Evolutionary conservation across 2,888 invertebrate genomes (phyloP).

Genomic region (Ormia ochracea): DNA sequence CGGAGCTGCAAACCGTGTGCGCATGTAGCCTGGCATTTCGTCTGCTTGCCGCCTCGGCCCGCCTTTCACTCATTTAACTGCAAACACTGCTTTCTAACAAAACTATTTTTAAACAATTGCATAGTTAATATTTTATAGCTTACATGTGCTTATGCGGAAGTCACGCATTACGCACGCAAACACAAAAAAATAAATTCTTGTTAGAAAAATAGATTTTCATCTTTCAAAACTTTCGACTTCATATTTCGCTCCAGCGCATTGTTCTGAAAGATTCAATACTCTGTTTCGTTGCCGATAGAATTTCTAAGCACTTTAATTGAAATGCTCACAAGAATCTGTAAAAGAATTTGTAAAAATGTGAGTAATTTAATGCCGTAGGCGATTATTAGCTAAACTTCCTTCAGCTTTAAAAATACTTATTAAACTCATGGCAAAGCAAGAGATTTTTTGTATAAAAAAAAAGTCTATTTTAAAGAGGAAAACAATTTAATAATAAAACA

Average conservation of each 20-base stretch:
- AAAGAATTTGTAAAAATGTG: too few species aligned
- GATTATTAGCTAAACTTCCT: too few species aligned
- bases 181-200: neutral
- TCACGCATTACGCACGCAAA: conserved; percentile 40
- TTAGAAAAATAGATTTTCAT: conserved; percentile 6
- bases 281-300: neutral
- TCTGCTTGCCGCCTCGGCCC: conserved; percentile 4
- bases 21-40: conserved; percentile 43
- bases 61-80: conserved; percentile 20
- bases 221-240: neutral
- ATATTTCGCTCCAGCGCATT: neutral
- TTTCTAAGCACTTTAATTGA: neutral
- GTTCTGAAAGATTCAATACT: neutral
- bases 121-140: conserved; percentile 61
- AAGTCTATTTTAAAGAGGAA: too few species aligned
- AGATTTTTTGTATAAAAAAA: too few species aligned
- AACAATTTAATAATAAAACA: too few species aligned
- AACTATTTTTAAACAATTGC: conserved; percentile 57
- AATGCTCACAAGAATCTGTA: too few species aligned
- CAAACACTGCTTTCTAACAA: neutral
- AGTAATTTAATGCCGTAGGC: too few species aligned
- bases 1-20: conserved; percentile 12
- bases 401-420: too few species aligned
- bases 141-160: conserved; percentile 63
- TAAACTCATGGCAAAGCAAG: too few species aligned